A percentile compares a stretch with the other conserved stretches of the same genome.
Evolutionary conservation across 2,797 vertebrate genomes (phyloP).

Genomic region (Cyclopterus lumpus): DNA sequence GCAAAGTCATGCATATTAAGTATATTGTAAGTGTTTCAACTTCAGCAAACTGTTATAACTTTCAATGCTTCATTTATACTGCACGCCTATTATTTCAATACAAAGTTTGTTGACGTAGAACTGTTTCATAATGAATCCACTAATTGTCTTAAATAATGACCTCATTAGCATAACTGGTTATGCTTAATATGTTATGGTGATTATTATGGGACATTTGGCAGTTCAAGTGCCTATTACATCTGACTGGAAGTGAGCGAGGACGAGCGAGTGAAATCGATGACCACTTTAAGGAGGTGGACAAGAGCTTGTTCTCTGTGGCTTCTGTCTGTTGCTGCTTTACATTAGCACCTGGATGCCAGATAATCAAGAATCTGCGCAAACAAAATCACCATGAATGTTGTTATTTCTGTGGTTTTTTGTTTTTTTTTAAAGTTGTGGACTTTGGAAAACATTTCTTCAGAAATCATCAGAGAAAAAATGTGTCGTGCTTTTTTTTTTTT

Average conservation of each 20-base stretch:
- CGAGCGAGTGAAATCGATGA: conserved; percentile 26
- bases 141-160: conserved; percentile 45
- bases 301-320: conserved; percentile 9
- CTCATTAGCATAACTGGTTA: conserved; percentile 21
- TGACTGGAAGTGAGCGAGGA: conserved; percentile 45
- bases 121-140: conserved; percentile 36
- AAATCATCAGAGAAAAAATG: not conserved
- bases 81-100: conserved; percentile 19
- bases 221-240: conserved; percentile 35
- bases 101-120: conserved; percentile 8
- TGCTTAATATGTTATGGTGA: conserved; percentile 31
- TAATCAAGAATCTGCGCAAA: conserved; percentile 9
- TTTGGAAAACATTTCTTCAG: not conserved
- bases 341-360: conserved; percentile 11
- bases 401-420: not conserved
- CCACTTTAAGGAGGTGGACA: not conserved
- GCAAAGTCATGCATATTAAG: conserved; percentile 15
- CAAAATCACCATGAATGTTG: not conserved
- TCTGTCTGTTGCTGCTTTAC: conserved; percentile 28
- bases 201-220: conserved; percentile 30
- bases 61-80: conserved; percentile 27
- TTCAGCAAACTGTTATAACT: conserved; percentile 12
- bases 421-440: not conserved
- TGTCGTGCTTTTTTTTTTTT: not conserved
- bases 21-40: not conserved